These are phyloP conservation scores for Eleutherodactylus coqui DNA, from an alignment of 2,797 vertebrate species.

Conservation along the genomic window DNA sequence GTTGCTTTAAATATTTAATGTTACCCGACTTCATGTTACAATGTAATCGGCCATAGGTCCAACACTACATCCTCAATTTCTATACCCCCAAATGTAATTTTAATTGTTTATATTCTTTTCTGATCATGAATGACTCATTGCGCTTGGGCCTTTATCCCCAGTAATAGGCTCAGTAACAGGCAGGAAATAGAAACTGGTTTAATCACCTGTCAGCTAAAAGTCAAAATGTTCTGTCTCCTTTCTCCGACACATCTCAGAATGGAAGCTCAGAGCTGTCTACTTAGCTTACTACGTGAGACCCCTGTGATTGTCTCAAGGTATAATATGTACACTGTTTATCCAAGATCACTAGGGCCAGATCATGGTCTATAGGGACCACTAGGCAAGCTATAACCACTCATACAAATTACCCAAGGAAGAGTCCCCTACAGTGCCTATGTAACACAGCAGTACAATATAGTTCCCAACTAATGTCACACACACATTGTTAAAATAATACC, in stretches of 20 bases:
- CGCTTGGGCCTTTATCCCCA: not conserved
- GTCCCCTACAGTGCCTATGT: too few species aligned
- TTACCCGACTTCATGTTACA: not conserved
- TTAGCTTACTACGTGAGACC: not conserved
- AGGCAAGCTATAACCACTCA: too few species aligned
- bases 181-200: not conserved
- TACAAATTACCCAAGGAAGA: too few species aligned
- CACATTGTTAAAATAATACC: too few species aligned
- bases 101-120: not conserved
- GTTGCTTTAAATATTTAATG: not conserved
- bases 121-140: not conserved
- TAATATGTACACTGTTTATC: not conserved
- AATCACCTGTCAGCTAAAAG: conserved; percentile 12
- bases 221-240: not conserved
- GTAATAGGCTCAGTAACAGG: conserved; percentile 21
- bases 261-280: not conserved
- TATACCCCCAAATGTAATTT: not conserved
- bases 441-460: too few species aligned
- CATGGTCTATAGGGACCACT: not conserved
- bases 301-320: not conserved
- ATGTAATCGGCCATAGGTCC: not conserved
- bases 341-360: not conserved
- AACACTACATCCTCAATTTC: not conserved
- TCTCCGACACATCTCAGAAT: not conserved
- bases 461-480: too few species aligned